Evolutionary conservation across 2,888 invertebrate genomes (phyloP).

Genomic region (Amphipyra tragopoginis): DNA sequence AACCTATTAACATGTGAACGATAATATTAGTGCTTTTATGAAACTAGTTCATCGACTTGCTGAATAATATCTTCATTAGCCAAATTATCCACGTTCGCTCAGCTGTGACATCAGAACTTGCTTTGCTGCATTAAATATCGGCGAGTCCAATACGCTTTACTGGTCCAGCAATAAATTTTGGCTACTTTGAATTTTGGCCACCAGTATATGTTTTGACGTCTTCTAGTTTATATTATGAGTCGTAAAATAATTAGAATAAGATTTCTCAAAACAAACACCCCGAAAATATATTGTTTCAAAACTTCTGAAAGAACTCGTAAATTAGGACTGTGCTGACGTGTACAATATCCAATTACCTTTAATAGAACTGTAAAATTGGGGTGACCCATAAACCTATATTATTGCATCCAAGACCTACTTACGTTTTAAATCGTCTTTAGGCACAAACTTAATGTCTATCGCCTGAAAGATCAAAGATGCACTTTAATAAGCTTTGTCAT

Average conservation of each 20-base stretch:
- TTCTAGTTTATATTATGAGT: slow-evolving; percentile 22
- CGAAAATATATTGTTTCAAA: slow-evolving; percentile 20
- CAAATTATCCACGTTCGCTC: slow-evolving; percentile 21
- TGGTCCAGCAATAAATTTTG: slow-evolving; percentile 34
- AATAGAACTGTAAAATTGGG: slow-evolving; percentile 71
- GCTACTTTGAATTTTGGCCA: slow-evolving; percentile 26
- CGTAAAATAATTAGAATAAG: slow-evolving; percentile 36
- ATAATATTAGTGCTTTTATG: slow-evolving; percentile 16
- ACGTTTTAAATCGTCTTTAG: slow-evolving; percentile 23
- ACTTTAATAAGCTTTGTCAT: slow-evolving; percentile 12
- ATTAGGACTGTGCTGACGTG: slow-evolving; percentile 59
- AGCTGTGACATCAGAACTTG: slow-evolving; percentile 25
- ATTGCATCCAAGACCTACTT: slow-evolving; percentile 38
- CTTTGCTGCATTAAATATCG: slow-evolving; percentile 36
- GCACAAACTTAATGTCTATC: slow-evolving; percentile 10
- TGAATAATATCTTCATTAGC: slow-evolving; percentile 33
- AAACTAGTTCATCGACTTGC: slow-evolving; percentile 29
- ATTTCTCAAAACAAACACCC: slow-evolving; percentile 10
- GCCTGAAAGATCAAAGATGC: slow-evolving; percentile 30
- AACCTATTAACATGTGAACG: not conserved
- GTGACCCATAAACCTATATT: slow-evolving; percentile 71
- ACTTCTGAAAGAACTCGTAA: slow-evolving; percentile 64
- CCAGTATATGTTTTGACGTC: slow-evolving; percentile 31
- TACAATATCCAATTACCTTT: slow-evolving; percentile 71
- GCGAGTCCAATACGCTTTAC: slow-evolving; percentile 23